phyloP scores from a whole-genome alignment of 1,140 invertebrate species.

The Schlechtendalia chinensis region DNA sequence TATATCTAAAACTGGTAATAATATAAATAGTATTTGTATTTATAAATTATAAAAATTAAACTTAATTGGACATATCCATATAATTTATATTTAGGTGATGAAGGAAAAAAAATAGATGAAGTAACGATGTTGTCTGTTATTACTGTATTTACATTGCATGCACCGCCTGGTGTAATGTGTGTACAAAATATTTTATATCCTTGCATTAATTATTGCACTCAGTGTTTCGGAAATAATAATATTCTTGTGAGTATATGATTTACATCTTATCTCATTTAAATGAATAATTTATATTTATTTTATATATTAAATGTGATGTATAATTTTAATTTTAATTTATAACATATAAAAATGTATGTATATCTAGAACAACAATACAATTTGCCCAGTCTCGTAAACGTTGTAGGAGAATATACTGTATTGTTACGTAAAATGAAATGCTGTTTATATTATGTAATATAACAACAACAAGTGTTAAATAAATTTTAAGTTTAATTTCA shows the following conservation, averaged over 20 bases:
- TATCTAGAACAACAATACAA: too few relatives aligned
- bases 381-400: too few relatives aligned
- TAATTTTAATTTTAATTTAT: too few relatives aligned
- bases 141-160: conserved; percentile 81
- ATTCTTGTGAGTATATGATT: conserved; percentile 62
- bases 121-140: conserved; percentile 82
- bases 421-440: too few relatives aligned
- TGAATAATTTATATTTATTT: neutral
- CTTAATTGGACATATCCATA: neutral
- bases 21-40: neutral
- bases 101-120: conserved; percentile 77
- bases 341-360: too few relatives aligned
- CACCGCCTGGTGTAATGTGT: conserved; percentile 71
- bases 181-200: conserved; percentile 84
- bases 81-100: conserved; percentile 63
- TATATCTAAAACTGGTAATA: conserved; percentile 75
- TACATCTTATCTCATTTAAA: neutral
- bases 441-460: too few relatives aligned
- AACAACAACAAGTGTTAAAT: too few relatives aligned
- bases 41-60: neutral
- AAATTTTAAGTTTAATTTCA: too few relatives aligned
- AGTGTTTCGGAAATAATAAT: conserved; percentile 76
- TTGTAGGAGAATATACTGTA: too few relatives aligned
- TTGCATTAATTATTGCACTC: conserved; percentile 88
- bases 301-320: too few relatives aligned